Evolutionary conservation across 37 sponge, comb jelly and placozoan genomes (phyloP).

Genomic region (Geodia barretti): DNA sequence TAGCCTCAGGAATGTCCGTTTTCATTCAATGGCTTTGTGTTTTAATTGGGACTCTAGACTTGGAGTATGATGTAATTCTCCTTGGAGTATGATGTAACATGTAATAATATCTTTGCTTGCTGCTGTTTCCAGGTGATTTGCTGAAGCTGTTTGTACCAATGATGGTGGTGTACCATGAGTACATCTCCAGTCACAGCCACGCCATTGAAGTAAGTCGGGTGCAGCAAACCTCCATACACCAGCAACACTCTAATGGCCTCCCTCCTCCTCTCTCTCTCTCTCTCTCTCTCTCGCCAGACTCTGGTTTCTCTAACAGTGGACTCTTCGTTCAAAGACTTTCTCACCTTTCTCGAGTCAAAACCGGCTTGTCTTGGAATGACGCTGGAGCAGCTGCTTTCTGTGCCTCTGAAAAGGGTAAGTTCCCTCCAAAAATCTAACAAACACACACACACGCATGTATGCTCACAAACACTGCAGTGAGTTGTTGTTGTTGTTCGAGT

Average conservation of each 20-base stretch:
- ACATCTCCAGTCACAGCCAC: conserved; percentile 42
- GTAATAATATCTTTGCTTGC: too few species aligned
- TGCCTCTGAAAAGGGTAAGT: conserved; percentile 48
- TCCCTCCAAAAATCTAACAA: too few species aligned
- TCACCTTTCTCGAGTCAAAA: conserved; percentile 9
- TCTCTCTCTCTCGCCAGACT: conserved; percentile 11
- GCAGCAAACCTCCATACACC: background rate
- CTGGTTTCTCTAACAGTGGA: conserved; percentile 13
- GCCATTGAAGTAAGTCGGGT: conserved; percentile 51
- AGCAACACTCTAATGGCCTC: background rate
- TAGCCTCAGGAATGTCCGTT: too few species aligned
- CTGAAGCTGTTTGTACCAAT: conserved; percentile 61
- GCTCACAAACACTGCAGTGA: too few species aligned
- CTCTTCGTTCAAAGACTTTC: conserved; percentile 38
- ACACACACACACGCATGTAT: too few species aligned
- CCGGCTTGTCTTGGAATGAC: conserved; percentile 12
- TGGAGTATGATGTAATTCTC: too few species aligned
- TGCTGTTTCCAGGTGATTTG: conserved; percentile 42
- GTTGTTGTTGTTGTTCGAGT: too few species aligned
- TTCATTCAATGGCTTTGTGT: too few species aligned
- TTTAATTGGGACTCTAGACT: too few species aligned
- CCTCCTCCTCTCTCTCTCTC: background rate
- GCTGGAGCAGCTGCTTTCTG: conserved; percentile 36
- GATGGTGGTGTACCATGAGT: conserved; percentile 56
- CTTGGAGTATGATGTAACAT: too few species aligned